Evolutionary conservation across 2,797 vertebrate species (phyloP).

Genomic region (Chrosomus eos): DNA sequence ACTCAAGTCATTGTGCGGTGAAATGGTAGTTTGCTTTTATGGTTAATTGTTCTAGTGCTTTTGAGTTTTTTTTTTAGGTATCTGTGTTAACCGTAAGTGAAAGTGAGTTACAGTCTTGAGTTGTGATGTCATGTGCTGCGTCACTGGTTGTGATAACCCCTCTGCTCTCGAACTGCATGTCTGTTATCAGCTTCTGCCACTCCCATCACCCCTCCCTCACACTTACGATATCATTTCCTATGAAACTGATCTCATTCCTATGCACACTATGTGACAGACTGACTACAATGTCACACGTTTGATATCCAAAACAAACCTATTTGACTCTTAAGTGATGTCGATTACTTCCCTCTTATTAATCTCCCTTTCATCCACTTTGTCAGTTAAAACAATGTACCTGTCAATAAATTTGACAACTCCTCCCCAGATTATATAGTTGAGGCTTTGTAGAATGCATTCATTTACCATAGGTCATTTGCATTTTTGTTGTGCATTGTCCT

Average conservation of each 20-base stretch:
- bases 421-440: not conserved
- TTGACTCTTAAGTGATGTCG: too few species aligned
- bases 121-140: slow-evolving; percentile 29
- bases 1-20: not conserved
- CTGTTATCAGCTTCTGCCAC: slow-evolving; percentile 57
- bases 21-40: not conserved
- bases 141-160: slow-evolving; percentile 41
- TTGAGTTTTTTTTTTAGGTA: not conserved
- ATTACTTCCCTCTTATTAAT: not conserved
- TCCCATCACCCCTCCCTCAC: slow-evolving; percentile 42
- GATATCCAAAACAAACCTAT: not conserved
- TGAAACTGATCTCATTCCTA: slow-evolving; percentile 48
- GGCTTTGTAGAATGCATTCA: not conserved
- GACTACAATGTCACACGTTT: slow-evolving; percentile 1
- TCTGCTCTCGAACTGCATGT: slow-evolving; percentile 24
- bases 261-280: not conserved
- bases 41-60: not conserved
- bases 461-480: not conserved
- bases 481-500: not conserved
- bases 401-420: not conserved
- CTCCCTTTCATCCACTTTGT: not conserved
- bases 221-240: slow-evolving; percentile 42
- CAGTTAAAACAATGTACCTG: not conserved
- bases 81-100: slow-evolving; percentile 8
- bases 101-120: not conserved